These are phyloP conservation scores for Xiphorhynchus elegans DNA, from an alignment of 2,113 vertebrate genomes.

Conservation along the genomic window DNA sequence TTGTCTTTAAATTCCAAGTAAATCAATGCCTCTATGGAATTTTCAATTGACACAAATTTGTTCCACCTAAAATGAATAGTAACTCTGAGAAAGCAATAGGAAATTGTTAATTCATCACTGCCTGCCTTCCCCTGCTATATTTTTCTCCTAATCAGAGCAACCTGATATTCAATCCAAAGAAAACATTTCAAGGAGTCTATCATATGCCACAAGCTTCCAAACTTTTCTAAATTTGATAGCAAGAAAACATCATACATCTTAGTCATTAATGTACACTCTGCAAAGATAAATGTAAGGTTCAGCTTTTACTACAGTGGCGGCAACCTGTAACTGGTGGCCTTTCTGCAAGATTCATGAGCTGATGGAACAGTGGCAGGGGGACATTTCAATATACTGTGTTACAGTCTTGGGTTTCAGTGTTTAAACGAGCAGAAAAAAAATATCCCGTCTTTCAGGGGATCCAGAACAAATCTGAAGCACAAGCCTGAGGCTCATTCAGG, in stretches of 20 bases:
- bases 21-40: slow-evolving; percentile 34
- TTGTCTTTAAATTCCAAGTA: background rate
- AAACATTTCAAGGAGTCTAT: slow-evolving; percentile 45
- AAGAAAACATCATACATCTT: slow-evolving; percentile 12
- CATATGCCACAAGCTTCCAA: slow-evolving; percentile 10
- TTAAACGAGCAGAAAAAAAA: background rate
- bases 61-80: slow-evolving; percentile 54
- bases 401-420: slow-evolving; percentile 19
- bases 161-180: slow-evolving; percentile 32
- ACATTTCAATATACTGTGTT: background rate
- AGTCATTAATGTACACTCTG: background rate
- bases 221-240: slow-evolving; percentile 17
- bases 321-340: slow-evolving; percentile 32
- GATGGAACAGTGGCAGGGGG: background rate
- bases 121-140: background rate
- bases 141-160: slow-evolving; percentile 52
- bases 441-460: background rate
- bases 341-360: slow-evolving; percentile 50
- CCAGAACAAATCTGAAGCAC: background rate
- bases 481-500: background rate
- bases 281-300: slow-evolving; percentile 38
- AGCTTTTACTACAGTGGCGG: slow-evolving; percentile 1
- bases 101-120: slow-evolving; percentile 62
- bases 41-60: slow-evolving; percentile 45
- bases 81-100: slow-evolving; percentile 26